phyloP scores from a whole-genome alignment of 2,888 invertebrate species.

The Saturnia pavonia region DNA sequence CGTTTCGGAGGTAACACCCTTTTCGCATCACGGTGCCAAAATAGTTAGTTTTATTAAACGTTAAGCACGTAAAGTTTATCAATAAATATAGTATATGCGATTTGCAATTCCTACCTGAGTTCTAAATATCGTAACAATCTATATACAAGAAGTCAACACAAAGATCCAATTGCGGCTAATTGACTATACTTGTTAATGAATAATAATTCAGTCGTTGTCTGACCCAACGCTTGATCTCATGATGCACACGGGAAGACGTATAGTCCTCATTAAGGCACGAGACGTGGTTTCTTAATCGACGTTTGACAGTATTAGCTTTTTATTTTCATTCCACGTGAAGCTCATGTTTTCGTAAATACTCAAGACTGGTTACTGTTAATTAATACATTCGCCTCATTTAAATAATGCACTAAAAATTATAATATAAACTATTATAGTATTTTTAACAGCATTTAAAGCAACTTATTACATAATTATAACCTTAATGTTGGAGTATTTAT shows the following conservation, averaged over 20 bases:
- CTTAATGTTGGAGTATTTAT: not conserved
- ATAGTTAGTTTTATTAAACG: not conserved
- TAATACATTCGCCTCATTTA: slow-evolving; percentile 33
- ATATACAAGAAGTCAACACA: slow-evolving; percentile 36
- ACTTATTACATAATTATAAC: not conserved
- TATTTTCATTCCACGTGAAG: slow-evolving; percentile 47
- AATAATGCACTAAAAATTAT: slow-evolving; percentile 10
- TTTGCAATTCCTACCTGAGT: slow-evolving; percentile 43
- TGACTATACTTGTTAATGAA: slow-evolving; percentile 75
- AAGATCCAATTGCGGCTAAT: slow-evolving; percentile 64
- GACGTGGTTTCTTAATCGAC: slow-evolving; percentile 70
- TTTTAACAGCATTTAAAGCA: slow-evolving; percentile 1
- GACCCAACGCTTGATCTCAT: slow-evolving; percentile 74
- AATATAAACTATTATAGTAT: not conserved
- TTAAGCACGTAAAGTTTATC: not conserved
- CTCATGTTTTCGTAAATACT: slow-evolving; percentile 40
- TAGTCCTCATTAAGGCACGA: slow-evolving; percentile 68
- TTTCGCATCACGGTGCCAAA: too few species aligned
- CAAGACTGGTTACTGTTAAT: slow-evolving; percentile 38
- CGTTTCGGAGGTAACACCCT: too few species aligned
- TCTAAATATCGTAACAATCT: slow-evolving; percentile 30
- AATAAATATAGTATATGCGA: slow-evolving; percentile 28
- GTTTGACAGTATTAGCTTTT: slow-evolving; percentile 60
- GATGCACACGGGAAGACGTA: slow-evolving; percentile 65
- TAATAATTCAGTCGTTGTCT: slow-evolving; percentile 67